phyloP scores from a whole-genome alignment of 2,113 vertebrate genomes.

The Melanerpes aurifrons region DNA sequence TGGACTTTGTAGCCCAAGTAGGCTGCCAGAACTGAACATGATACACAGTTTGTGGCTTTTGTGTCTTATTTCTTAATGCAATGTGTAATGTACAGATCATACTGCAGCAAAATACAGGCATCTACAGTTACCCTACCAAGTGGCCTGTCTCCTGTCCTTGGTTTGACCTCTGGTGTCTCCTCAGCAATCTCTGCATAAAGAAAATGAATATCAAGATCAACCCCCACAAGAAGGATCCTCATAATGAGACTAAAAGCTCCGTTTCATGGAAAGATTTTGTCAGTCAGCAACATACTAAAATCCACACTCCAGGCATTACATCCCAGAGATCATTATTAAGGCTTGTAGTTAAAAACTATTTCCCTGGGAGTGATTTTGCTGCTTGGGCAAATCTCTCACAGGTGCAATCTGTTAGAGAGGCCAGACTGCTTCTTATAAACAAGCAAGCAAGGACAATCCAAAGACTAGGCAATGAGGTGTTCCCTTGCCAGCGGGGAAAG shows the following conservation, averaged over 20 bases:
- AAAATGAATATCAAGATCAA: not conserved
- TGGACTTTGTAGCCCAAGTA: not conserved
- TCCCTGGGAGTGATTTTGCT: slow-evolving; percentile 36
- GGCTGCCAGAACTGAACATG: not conserved
- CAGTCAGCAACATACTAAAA: not conserved
- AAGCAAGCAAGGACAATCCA: not conserved
- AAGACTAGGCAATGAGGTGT: not conserved
- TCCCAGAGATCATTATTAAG: slow-evolving; percentile 17
- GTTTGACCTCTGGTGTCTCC: not conserved
- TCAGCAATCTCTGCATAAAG: not conserved
- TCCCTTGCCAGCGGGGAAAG: not conserved
- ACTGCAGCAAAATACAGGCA: not conserved
- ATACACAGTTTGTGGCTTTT: slow-evolving; percentile 6
- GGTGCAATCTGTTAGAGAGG: slow-evolving; percentile 27
- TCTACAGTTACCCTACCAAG: not conserved
- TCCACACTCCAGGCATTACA: not conserved
- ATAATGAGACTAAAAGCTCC: not conserved
- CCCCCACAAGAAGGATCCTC: not conserved
- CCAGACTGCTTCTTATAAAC: not conserved
- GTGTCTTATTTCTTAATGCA: not conserved
- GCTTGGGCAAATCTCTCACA: slow-evolving; percentile 17
- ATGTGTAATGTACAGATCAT: not conserved
- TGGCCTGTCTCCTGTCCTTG: not conserved
- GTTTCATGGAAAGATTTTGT: slow-evolving; percentile 17
- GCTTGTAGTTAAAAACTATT: slow-evolving; percentile 21